A percentile compares a stretch with the other conserved stretches of the same genome.
phyloP scores from a whole-genome alignment of 2,888 invertebrate species.

The Amblyjoppa proteus region DNA sequence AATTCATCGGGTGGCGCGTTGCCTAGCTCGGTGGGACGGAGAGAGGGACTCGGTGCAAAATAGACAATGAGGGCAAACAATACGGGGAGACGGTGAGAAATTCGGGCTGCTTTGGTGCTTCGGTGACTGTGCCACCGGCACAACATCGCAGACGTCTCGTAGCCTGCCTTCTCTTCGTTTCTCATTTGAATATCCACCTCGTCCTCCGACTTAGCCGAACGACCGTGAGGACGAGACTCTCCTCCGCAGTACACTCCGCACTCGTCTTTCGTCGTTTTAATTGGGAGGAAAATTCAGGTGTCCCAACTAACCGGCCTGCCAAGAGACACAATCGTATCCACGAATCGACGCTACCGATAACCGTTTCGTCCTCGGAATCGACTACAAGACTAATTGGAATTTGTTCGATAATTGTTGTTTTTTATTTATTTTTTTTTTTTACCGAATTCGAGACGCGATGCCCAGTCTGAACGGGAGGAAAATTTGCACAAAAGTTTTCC shows the following conservation, averaged over 20 bases:
- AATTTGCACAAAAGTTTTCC: too few relatives aligned
- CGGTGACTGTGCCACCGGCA: conserved; percentile 42
- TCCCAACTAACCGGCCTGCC: conserved; percentile 44
- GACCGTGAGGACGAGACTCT: neutral
- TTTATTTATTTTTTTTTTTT: too few relatives aligned
- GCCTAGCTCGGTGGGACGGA: conserved; percentile 5
- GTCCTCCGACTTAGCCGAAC: conserved; percentile 42
- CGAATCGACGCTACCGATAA: conserved; percentile 1
- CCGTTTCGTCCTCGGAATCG: conserved; percentile 16
- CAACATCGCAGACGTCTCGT: conserved; percentile 41
- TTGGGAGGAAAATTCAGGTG: conserved; percentile 55
- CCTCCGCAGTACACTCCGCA: conserved; percentile 1
- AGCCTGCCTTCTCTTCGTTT: conserved; percentile 38
- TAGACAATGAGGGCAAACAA: conserved; percentile 63
- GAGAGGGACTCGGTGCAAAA: conserved; percentile 45
- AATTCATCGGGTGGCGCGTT: conserved; percentile 54
- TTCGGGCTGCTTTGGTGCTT: conserved; percentile 42
- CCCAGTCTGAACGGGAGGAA: too few relatives aligned
- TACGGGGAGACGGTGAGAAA: conserved; percentile 26
- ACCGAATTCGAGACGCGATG: neutral
- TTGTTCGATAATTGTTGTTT: conserved; percentile 23
- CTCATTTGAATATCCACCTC: conserved; percentile 47
- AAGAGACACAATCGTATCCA: conserved; percentile 58
- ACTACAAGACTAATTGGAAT: conserved; percentile 12
- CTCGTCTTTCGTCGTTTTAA: conserved; percentile 51